Evolutionary conservation across 2,888 invertebrate species (phyloP).

Genomic region (Schizotus pectinicornis): DNA sequence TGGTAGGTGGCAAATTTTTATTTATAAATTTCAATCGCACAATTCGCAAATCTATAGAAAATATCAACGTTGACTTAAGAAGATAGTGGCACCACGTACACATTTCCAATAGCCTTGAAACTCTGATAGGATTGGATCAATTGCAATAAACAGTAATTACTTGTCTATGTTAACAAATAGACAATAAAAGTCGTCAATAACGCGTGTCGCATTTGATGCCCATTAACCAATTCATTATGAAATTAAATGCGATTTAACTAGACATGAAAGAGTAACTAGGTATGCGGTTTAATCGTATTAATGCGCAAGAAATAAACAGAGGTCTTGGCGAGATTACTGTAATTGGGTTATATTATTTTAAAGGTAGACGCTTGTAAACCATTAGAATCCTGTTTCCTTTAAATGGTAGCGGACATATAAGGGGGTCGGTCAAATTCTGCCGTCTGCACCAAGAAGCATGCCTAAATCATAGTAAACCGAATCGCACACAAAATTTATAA

Average conservation of each 20-base stretch:
- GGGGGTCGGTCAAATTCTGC: slow-evolving; percentile 6
- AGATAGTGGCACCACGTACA: too few relatives aligned
- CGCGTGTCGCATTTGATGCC: not conserved
- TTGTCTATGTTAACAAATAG: slow-evolving; percentile 7
- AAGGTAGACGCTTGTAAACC: slow-evolving; percentile 1
- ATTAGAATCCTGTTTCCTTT: slow-evolving; percentile 19
- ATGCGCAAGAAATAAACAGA: not conserved
- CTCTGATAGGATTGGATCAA: slow-evolving; percentile 1
- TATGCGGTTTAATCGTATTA: too few relatives aligned
- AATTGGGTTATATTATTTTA: slow-evolving; percentile 15
- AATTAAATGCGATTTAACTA: not conserved
- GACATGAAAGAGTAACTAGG: too few relatives aligned
- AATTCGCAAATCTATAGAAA: not conserved
- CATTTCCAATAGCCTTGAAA: slow-evolving; percentile 1
- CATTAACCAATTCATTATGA: not conserved
- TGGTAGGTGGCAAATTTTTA: too few relatives aligned
- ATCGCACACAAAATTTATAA: not conserved
- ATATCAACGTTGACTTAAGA: not conserved
- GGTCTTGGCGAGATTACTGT: slow-evolving; percentile 8
- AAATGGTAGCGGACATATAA: slow-evolving; percentile 20
- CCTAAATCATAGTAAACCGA: slow-evolving; percentile 1
- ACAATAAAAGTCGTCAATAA: slow-evolving; percentile 7
- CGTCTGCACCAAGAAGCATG: not conserved
- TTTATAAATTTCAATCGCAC: too few relatives aligned
- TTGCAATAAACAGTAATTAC: slow-evolving; percentile 10